Conservation (phyloP, 2,888 invertebrate species). For the Drosophila neonasuta region DNA sequence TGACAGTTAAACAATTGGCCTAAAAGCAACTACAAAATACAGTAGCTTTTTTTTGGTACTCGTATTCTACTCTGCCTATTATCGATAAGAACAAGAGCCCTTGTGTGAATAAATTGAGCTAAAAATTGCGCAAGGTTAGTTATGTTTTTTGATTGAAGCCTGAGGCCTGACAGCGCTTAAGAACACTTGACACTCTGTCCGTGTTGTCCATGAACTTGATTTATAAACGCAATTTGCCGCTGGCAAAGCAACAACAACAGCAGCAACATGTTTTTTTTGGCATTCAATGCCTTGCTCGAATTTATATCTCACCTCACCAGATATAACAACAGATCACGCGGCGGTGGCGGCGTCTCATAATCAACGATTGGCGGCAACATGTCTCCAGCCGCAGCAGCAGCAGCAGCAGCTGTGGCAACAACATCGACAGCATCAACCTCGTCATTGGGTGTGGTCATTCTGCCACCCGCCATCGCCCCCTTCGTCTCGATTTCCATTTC, state of each 20-base stretch:
- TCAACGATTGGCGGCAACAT: constrained; percentile 76
- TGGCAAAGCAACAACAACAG: constrained; percentile 31
- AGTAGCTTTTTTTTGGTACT: neutral
- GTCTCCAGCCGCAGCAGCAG: constrained; percentile 62
- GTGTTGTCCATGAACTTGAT: constrained; percentile 68
- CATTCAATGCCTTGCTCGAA: constrained; percentile 22
- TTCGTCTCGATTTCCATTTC: constrained; percentile 83
- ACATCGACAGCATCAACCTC: constrained; percentile 19
- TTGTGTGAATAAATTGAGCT: constrained; percentile 17
- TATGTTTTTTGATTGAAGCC: constrained; percentile 43
- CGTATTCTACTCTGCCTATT: neutral
- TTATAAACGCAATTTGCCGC: constrained; percentile 62
- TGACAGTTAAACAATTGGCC: neutral
- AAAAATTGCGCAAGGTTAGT: constrained; percentile 70
- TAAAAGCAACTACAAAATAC: constrained; percentile 6
- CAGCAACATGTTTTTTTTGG: constrained; percentile 51
- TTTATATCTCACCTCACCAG: constrained; percentile 85
- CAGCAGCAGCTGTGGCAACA: constrained; percentile 34
- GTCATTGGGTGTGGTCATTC: constrained; percentile 48
- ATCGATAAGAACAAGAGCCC: constrained; percentile 19
- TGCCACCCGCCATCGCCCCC: constrained; percentile 14
- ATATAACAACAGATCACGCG: constrained; percentile 85
- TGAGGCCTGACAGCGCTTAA: constrained; percentile 53
- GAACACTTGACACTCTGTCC: constrained; percentile 70
- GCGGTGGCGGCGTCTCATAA: constrained; percentile 84